Conservation (phyloP, 1,140 invertebrate species). For the Bombus affinis region DNA sequence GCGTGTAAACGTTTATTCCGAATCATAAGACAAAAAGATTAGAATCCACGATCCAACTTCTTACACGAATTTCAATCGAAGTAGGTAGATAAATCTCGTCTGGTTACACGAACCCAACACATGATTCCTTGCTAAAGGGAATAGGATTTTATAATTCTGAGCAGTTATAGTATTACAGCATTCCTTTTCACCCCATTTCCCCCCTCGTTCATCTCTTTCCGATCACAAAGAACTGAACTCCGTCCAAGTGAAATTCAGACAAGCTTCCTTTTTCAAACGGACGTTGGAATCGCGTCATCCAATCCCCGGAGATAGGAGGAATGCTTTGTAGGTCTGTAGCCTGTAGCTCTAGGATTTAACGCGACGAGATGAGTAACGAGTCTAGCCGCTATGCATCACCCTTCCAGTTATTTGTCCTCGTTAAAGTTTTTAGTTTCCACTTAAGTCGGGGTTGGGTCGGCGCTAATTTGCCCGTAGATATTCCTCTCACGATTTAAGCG, state of each 20-base stretch:
- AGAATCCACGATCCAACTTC: no score
- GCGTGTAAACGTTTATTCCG: no score
- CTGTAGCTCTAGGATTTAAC: constrained; percentile 49
- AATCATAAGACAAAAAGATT: no score
- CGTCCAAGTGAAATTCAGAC: not conserved
- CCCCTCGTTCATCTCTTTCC: not conserved
- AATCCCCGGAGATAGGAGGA: constrained; percentile 12
- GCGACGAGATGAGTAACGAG: constrained; percentile 57
- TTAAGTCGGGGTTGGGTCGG: constrained; percentile 44
- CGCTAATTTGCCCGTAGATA: constrained; percentile 64
- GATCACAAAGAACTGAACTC: no score
- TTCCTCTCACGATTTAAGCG: constrained; percentile 47
- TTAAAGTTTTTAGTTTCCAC: constrained; percentile 66
- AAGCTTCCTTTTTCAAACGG: not conserved
- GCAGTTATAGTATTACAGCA: no score
- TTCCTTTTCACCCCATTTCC: no score
- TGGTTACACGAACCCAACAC: no score
- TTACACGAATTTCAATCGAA: no score
- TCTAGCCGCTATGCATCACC: constrained; percentile 49
- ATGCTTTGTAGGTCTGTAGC: no score
- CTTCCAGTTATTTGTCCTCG: constrained; percentile 66
- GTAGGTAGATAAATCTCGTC: no score
- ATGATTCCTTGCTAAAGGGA: no score
- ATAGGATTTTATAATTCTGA: no score
- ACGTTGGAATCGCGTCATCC: constrained; percentile 12